Evolutionary conservation across 2,797 vertebrate species (phyloP), one percentile per base, ranked within the genome.

Genomic region (Rhyacichthys aspro): DNA sequence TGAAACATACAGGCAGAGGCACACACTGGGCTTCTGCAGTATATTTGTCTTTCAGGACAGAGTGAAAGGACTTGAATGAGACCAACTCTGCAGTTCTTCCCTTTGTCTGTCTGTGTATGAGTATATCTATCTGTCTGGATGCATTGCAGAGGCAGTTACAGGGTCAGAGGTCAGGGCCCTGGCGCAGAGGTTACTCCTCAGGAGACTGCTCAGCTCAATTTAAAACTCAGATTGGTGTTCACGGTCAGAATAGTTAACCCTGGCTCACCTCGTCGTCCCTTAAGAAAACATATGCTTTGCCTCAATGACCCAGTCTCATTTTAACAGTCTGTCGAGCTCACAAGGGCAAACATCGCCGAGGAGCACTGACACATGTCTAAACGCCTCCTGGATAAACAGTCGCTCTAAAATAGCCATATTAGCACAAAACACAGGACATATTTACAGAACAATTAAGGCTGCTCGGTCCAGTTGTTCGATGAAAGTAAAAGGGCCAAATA

Each of bases 241-340:
- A 82, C 63, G 82, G 89, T 91, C 90, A 90, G 85, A 88, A 87
- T 86, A 85, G 88, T 92, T 90, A 88, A 92, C 90, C 87, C 57
- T 62, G 23, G 63, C 72, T 86, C 82, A 83, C 84, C 88, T 82
- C 68, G 41, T 63, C 50, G 36, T 76, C 58, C 66, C 81, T 67
- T 86, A 85, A 88, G 72, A 87, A 89, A 90, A 88, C 87, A 90
- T 67, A 67, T 80, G 83, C 74, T 85, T 76, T 78, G 38, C 73
- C 81, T 90, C 76, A 74, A 37, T 52, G 71, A 47, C 70, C 63
- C 48, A 16, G 60, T 68, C 50, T 63, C 23, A 9, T 71, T 80
- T 73, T 69, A 79, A 78, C 61, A 70, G 46, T 61, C 37, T 43
- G 47, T 78, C 72, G 68, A 36, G 54, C 61, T 59, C 38, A 70